A percentile compares a stretch with the other conserved stretches of the same genome.
Conservation (phyloP, 1,140 invertebrate species). For the Conus betulinus region DNA sequence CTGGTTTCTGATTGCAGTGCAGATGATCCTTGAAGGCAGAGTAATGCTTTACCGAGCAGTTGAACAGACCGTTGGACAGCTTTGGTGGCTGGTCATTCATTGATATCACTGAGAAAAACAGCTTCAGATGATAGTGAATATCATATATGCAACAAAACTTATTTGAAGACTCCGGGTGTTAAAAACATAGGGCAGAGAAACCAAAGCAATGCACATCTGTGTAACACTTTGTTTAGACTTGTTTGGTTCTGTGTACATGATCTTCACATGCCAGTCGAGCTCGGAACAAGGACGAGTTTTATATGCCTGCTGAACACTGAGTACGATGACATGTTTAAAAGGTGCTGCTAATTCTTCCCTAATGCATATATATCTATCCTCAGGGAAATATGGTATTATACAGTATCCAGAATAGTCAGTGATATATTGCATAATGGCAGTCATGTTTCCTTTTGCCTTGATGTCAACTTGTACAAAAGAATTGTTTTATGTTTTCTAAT, state of each 20-base stretch:
- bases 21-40: neutral
- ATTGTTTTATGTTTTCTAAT: neutral
- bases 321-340: too few relatives aligned
- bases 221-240: neutral
- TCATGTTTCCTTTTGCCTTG: neutral
- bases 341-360: too few relatives aligned
- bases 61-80: neutral
- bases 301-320: too few relatives aligned
- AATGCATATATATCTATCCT: too few relatives aligned
- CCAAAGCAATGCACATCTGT: neutral
- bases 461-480: neutral
- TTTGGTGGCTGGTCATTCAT: neutral
- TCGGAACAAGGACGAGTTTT: too few relatives aligned
- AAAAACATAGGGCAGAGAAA: neutral
- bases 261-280: neutral
- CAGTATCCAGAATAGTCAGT: neutral
- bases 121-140: neutral
- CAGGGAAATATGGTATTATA: too few relatives aligned
- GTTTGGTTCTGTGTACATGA: neutral
- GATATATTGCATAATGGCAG: neutral
- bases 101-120: neutral
- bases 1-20: neutral
- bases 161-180: neutral
- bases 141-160: neutral
- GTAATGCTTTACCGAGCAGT: conserved; percentile 12